Conservation (phyloP, 2,888 invertebrate species). For the Alloplasta piceator region DNA sequence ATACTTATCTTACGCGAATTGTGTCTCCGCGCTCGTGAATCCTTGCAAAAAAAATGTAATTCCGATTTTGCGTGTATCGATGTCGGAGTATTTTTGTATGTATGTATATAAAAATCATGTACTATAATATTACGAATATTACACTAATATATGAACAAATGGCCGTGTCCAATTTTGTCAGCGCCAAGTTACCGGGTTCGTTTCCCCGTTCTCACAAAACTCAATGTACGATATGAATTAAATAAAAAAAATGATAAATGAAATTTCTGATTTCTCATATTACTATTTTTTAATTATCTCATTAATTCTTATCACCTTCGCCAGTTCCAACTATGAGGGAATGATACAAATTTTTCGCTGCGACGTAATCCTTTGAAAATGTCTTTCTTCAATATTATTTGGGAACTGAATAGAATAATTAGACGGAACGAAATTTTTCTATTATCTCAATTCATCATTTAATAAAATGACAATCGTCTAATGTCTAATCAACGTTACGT, state of each 20-base stretch:
- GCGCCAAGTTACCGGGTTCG: conserved; percentile 15
- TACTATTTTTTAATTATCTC: not conserved
- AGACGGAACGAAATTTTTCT: conserved; percentile 11
- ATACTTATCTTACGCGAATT: conserved; percentile 44
- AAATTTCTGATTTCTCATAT: not conserved
- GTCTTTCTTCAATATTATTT: not conserved
- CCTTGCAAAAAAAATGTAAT: conserved; percentile 31
- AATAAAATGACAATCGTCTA: conserved; percentile 73
- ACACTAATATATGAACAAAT: conserved; percentile 28
- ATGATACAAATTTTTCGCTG: not conserved
- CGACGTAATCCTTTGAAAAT: not conserved
- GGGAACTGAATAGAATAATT: not conserved
- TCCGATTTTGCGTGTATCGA: too few relatives aligned
- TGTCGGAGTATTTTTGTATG: conserved; percentile 6
- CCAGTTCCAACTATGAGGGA: not conserved
- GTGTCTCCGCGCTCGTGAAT: conserved; percentile 46
- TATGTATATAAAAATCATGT: conserved; percentile 46
- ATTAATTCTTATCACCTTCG: not conserved
- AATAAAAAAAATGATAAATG: too few relatives aligned
- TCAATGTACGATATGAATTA: not conserved
- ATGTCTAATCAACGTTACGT: conserved; percentile 69
- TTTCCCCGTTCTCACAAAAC: not conserved
- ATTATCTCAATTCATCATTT: conserved; percentile 67
- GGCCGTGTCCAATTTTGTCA: conserved; percentile 42
- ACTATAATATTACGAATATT: conserved; percentile 31